Evolutionary conservation across 2,888 invertebrate species (phyloP).

Genomic region (Deilephila elpenor): DNA sequence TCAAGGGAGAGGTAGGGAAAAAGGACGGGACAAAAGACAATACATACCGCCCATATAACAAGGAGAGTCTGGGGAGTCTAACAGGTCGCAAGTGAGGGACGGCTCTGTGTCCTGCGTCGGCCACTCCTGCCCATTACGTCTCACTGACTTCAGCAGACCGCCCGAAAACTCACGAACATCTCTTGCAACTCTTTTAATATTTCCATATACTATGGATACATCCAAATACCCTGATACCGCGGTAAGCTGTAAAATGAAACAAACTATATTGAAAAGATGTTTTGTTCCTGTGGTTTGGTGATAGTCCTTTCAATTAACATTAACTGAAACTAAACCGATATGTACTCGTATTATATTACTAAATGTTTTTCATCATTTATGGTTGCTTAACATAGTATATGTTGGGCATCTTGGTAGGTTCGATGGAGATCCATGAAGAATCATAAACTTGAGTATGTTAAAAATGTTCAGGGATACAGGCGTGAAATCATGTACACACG

Average conservation of each 20-base stretch:
- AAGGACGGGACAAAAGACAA: too few species aligned
- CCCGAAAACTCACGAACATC: slow-evolving; percentile 26
- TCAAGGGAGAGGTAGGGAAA: too few species aligned
- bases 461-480: too few species aligned
- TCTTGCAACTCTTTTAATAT: background rate
- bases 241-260: slow-evolving; percentile 26
- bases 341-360: too few species aligned
- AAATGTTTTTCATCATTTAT: too few species aligned
- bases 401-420: too few species aligned
- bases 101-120: slow-evolving; percentile 82
- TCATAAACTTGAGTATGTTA: too few species aligned
- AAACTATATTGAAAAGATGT: background rate
- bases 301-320: background rate
- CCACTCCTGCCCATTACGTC: slow-evolving; percentile 85
- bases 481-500: too few species aligned
- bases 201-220: slow-evolving; percentile 32
- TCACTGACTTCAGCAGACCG: slow-evolving; percentile 29
- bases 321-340: too few species aligned
- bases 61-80: slow-evolving; percentile 48
- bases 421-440: too few species aligned
- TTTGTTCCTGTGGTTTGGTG: background rate
- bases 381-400: too few species aligned
- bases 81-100: slow-evolving; percentile 60
- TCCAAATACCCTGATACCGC: slow-evolving; percentile 42
- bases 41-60: slow-evolving; percentile 36